These are phyloP conservation scores for Capromys pilorides DNA, from an alignment of 2,797 vertebrate genomes.

Conservation along the genomic window DNA sequence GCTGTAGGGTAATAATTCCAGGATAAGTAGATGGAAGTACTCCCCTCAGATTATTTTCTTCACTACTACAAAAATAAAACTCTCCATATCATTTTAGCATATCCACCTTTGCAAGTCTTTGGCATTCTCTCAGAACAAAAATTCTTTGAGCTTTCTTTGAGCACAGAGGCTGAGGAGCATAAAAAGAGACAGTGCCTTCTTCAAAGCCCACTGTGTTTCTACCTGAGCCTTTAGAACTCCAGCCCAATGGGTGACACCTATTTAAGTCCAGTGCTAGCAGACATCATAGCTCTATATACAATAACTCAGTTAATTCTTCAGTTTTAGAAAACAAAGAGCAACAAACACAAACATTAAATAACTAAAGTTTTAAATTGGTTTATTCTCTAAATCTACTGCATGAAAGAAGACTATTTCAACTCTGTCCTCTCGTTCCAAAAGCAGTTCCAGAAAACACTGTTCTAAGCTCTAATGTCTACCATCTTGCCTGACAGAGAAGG, in stretches of 20 bases:
- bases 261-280: background rate
- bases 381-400: background rate
- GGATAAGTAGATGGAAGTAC: background rate
- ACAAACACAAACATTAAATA: background rate
- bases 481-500: background rate
- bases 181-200: background rate
- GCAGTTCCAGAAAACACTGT: fast-evolving
- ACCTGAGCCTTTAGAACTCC: background rate
- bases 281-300: background rate
- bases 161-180: background rate
- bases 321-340: background rate
- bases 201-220: background rate
- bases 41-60: background rate
- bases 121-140: background rate
- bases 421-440: background rate
- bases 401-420: background rate
- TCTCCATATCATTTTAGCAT: background rate
- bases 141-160: background rate
- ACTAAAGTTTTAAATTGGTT: background rate
- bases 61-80: background rate
- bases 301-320: background rate
- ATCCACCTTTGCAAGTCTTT: background rate
- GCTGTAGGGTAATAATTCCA: background rate
- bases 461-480: background rate
- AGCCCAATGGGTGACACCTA: background rate